Percentiles rank a stretch among this genome's conserved stretches.
Evolutionary conservation across 2,888 invertebrate species (phyloP).

Genomic region (Diarsia brunnea): DNA sequence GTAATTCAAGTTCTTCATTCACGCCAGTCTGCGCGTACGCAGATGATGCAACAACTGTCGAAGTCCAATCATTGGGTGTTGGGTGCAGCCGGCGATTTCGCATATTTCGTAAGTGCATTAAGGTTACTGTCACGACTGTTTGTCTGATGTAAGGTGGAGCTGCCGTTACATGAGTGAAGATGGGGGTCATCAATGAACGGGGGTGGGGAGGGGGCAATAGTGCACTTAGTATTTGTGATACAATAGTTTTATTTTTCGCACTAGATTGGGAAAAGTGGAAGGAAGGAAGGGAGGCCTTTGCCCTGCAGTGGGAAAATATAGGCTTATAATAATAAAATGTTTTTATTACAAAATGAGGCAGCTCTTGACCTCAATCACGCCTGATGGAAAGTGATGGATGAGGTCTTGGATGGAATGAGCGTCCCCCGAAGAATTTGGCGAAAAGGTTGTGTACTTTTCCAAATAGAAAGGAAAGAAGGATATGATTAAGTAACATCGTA

Average conservation of each 20-base stretch:
- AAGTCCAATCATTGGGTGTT: slow-evolving; percentile 47
- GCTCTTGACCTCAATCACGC: no score
- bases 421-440: no score
- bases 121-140: slow-evolving; percentile 54
- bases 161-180: slow-evolving; percentile 21
- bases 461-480: not conserved
- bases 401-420: no score
- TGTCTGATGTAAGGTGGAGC: slow-evolving; percentile 55
- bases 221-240: not conserved
- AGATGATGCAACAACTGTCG: slow-evolving; percentile 56
- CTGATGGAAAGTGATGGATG: no score
- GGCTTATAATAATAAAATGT: no score
- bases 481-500: not conserved
- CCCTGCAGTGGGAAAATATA: no score
- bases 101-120: slow-evolving; percentile 46
- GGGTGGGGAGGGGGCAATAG: not conserved
- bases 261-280: no score
- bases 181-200: not conserved
- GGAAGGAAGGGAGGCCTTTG: no score
- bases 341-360: no score
- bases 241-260: no score
- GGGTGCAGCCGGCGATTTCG: slow-evolving; percentile 39
- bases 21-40: slow-evolving; percentile 18
- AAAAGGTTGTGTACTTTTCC: not conserved
- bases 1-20: slow-evolving; percentile 51